Evolutionary conservation across 2,113 vertebrate genomes (phyloP), one percentile per base, ranked within the genome.

Genomic region (Calcarius ornatus): DNA sequence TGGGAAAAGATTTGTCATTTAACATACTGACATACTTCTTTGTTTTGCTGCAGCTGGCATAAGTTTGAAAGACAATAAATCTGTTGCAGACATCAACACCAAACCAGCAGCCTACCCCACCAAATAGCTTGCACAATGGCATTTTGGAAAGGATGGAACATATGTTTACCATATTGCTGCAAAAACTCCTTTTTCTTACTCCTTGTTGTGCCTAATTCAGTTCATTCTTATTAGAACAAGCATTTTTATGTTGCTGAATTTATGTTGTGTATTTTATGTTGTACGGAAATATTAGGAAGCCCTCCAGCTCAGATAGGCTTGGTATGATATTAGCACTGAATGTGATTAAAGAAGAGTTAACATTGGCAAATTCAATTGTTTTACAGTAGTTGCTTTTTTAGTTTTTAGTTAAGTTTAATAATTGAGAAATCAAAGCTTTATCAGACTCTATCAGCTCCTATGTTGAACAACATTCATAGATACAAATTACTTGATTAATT

Each of bases 21-120:
- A 71, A 90, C 91, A 88, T 79, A 84, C 57, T 94, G 72, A 53
- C 82, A 81, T 78, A 75, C 28, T 86, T 78, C 84, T 96, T 96
- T 97, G 92, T 92, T 94, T 95, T 75, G 61, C 82, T 93, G 85
- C 82, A 94, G 69, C 94, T 93, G 93, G 88, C 71, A 81, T 81
- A 86, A 83, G 90, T 92, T 92, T 94, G 43, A 95, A 86, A 90
- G 77, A 86, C 64, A 94, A 90, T 92, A 93, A 93, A 95, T 93
- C 81, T 28, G 25, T 73, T 90, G 57, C 56, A 92, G 40, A 51
- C 31, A 16, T 93, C 92, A 92, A 51, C 95, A 90, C 63, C 68
- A 90, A 82, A 86, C 51, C 83, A 97, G 81, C 86, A 91, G 91
- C 61, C 82, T 93, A 54, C 71, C 51, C 81, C 85, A 86, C 71